Evolutionary conservation across 2,113 vertebrate species (phyloP), one percentile per base, ranked within the genome.

Genomic region (Myotis brandtii): DNA sequence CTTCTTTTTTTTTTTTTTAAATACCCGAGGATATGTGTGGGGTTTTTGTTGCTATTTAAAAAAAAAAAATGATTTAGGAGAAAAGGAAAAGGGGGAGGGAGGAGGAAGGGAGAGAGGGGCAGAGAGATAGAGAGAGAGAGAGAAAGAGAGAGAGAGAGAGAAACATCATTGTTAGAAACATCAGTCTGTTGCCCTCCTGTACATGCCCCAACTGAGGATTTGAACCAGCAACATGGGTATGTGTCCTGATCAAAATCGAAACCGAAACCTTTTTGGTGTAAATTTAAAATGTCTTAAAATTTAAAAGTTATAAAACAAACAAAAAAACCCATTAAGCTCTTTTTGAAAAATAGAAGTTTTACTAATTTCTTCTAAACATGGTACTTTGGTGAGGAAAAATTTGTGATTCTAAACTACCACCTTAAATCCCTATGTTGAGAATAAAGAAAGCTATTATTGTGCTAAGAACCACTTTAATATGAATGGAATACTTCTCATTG

Each of bases 1-100:
- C 43, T 43, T 43, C 43, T 43, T 40, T 5, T 97, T 98, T 93
- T 48, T 87, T 59, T 59, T 37, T 37, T 37, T 37, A 37, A 43
- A 43, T n/a, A 73, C 40, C 23, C 23, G 27, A 43, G 40, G 72
- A 73, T 73, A 59, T 59, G 56, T 59, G 21, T 59, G 56, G 56
- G 11, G 25, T 5, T 62, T 62, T 62, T 62, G 23, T 62, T 62
- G 7, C 25, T 62, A 27, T 62, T 62, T 62, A 11, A 5, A 5
- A 5, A 12, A 12, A 62, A 27, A 25, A 59, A 23, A 27, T 27
- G 59, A 11, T 62, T 62, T 62, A 25, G 59, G 9, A 11, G 9
- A 27, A 62, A 62, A 27, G 59, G 23, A 11, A 56, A 62, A 59
- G 56, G 21, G 9, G 9, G 56, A 27, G 20, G 9, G 25, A 25